Conservation (phyloP, 2,888 invertebrate species). For the Cenopis cana region DNA sequence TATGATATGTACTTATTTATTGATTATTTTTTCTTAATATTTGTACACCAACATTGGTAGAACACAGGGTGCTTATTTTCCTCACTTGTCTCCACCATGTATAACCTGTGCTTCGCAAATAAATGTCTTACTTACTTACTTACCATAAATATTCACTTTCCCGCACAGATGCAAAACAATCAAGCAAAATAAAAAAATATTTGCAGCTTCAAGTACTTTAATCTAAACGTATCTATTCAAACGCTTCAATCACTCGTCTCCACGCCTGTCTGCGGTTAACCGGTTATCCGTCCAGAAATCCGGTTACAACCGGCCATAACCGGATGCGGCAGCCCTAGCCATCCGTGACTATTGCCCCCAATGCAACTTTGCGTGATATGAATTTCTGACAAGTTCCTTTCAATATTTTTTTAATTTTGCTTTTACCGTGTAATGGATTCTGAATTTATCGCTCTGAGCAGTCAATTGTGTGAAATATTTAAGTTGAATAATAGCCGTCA, state of each 20-base stretch:
- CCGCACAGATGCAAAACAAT: neutral
- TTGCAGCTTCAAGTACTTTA: neutral
- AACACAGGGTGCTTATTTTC: too few species aligned
- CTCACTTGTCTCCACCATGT: too few species aligned
- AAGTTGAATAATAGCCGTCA: neutral
- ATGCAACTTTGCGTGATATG: conserved; percentile 57
- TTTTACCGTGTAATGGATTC: conserved; percentile 30
- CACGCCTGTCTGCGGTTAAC: conserved; percentile 36
- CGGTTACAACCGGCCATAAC: conserved; percentile 22
- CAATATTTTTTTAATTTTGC: conserved; percentile 30
- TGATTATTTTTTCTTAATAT: too few species aligned
- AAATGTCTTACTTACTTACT: too few species aligned
- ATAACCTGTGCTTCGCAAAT: too few species aligned
- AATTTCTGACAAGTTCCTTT: conserved; percentile 42
- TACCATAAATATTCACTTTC: neutral
- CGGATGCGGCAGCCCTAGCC: conserved; percentile 39
- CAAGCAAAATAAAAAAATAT: neutral
- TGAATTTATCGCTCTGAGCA: neutral
- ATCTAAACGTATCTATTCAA: conserved; percentile 1
- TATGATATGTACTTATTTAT: too few species aligned
- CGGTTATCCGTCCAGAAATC: conserved; percentile 43
- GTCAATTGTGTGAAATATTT: conserved; percentile 13
- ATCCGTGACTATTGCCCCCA: conserved; percentile 58
- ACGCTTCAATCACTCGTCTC: conserved; percentile 26
- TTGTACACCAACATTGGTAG: too few species aligned